Evolutionary conservation across 2,113 vertebrate species (phyloP).

Genomic region (Elaphurus davidianus): DNA sequence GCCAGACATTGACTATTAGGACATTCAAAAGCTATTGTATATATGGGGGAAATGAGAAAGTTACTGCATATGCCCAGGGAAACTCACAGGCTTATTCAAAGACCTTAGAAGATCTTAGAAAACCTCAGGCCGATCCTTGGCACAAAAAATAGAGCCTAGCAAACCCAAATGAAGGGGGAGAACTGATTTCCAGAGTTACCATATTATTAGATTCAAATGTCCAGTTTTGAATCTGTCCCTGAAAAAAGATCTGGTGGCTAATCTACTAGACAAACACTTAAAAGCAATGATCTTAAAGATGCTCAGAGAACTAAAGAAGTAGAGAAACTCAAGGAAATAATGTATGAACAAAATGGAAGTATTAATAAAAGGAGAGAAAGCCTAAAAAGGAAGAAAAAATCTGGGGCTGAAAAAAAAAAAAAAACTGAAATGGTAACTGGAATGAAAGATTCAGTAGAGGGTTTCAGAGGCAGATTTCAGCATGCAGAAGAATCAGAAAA

Average conservation of each 20-base stretch:
- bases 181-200: not conserved
- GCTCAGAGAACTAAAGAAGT: not conserved
- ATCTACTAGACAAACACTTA: not conserved
- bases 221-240: not conserved
- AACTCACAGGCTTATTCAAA: not conserved
- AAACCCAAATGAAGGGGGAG: not conserved
- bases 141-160: not conserved
- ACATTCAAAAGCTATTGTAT: not conserved
- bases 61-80: not conserved
- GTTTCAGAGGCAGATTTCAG: not conserved
- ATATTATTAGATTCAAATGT: not conserved
- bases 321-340: not conserved
- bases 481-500: not conserved
- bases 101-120: not conserved
- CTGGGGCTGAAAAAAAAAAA: not conserved
- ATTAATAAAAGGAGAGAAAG: not conserved
- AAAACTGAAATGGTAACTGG: not conserved
- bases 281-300: not conserved
- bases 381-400: not conserved
- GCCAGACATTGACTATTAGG: not conserved
- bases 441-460: not conserved
- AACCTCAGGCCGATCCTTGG: not conserved
- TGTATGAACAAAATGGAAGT: not conserved
- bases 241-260: not conserved
- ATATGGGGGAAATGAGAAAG: not conserved